Evolutionary conservation across 2,113 vertebrate genomes (phyloP).

Genomic region (Accipiter virgatus): DNA sequence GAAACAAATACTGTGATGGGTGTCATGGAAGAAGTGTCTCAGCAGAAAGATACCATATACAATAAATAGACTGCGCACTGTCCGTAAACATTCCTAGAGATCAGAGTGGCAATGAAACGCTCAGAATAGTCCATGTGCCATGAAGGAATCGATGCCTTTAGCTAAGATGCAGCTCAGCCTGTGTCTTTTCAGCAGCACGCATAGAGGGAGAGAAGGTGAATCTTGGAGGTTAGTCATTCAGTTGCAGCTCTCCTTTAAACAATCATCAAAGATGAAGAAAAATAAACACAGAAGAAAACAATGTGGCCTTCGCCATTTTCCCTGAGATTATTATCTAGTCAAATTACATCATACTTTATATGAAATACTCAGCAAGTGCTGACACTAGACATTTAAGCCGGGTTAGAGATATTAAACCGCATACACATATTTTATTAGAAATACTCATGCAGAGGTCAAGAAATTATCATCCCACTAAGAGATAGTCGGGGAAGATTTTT

Average conservation of each 20-base stretch:
- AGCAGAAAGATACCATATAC: neutral
- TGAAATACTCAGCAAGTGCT: slow-evolving; percentile 8
- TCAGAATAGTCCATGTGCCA: neutral
- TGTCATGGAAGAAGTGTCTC: neutral
- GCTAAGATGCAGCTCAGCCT: neutral
- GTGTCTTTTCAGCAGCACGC: neutral
- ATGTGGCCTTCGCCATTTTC: neutral
- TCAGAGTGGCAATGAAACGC: neutral
- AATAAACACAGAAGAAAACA: neutral
- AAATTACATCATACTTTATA: neutral
- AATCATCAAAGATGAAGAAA: slow-evolving; percentile 9
- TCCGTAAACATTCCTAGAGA: neutral
- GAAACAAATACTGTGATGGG: neutral
- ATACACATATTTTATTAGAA: neutral
- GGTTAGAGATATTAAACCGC: neutral
- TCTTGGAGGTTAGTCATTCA: neutral
- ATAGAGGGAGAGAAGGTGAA: neutral
- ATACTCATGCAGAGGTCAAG: neutral
- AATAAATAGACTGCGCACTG: neutral
- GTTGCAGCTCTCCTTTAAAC: neutral
- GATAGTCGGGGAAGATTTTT: neutral
- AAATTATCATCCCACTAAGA: neutral
- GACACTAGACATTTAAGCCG: neutral
- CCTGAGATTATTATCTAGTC: neutral
- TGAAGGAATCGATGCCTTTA: neutral